Conservation (phyloP, 2,888 invertebrate genomes). For the Cerastoderma edule region DNA sequence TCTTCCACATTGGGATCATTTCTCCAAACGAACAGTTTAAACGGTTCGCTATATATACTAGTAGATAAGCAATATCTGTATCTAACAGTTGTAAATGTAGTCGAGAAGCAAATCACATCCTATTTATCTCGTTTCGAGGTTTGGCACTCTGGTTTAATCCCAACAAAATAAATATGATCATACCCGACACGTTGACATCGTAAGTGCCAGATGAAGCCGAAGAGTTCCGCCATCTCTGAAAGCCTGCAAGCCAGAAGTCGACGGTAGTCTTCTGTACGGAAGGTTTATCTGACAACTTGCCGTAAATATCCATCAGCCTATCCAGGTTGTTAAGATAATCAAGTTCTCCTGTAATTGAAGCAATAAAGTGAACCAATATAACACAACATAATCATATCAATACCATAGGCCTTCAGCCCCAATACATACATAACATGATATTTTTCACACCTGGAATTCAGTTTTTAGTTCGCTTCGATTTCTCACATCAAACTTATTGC, state of each 20-base stretch:
- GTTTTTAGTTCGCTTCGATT: background rate
- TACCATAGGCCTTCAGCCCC: background rate
- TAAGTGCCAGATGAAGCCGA: background rate
- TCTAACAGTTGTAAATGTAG: no score
- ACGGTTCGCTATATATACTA: no score
- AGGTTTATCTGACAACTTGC: constrained; percentile 24
- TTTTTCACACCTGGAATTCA: no score
- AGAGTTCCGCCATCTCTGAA: constrained; percentile 37
- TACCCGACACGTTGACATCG: no score
- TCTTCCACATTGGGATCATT: no score
- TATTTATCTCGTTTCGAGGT: no score
- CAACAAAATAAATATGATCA: no score
- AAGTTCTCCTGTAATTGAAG: constrained; percentile 34
- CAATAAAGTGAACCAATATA: background rate
- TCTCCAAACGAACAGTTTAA: no score
- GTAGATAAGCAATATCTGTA: no score
- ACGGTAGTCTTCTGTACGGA: constrained; percentile 46
- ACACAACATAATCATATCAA: background rate
- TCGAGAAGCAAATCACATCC: no score
- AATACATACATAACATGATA: no score
- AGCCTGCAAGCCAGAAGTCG: constrained; percentile 55
- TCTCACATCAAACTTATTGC: background rate
- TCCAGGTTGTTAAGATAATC: constrained; percentile 45
- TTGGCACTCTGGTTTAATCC: no score
- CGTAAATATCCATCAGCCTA: constrained; percentile 32